Conservation (phyloP, 2,888 invertebrate genomes). For the Rhorus exstirpatorius region DNA sequence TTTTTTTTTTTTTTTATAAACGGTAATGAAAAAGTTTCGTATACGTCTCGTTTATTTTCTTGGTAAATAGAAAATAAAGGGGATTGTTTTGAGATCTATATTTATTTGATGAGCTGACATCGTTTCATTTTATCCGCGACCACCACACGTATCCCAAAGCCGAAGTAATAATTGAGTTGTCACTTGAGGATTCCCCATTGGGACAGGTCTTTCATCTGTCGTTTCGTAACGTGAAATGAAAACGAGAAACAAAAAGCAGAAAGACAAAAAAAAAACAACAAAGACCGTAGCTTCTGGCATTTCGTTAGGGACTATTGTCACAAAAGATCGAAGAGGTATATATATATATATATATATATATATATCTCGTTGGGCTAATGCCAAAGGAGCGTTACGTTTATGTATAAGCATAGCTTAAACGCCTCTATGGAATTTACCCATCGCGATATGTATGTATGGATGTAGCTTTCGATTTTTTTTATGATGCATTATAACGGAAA, state of each 20-base stretch:
- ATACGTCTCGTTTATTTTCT: neutral
- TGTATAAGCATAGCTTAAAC: no score
- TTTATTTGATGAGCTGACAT: neutral
- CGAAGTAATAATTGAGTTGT: constrained; percentile 14
- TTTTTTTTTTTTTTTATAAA: neutral
- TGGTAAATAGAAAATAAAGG: neutral
- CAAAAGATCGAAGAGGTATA: neutral
- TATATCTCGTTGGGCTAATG: no score
- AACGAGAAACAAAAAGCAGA: neutral
- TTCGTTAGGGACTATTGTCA: neutral
- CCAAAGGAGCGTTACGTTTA: no score
- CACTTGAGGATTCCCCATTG: neutral
- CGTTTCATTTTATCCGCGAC: neutral
- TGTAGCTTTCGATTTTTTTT: neutral
- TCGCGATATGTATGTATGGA: no score
- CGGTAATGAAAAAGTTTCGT: neutral
- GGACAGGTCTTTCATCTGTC: neutral
- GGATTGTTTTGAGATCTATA: neutral
- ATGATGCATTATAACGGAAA: neutral
- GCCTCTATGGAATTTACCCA: no score
- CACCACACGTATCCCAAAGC: neutral
- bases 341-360: no score
- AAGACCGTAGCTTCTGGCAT: constrained; percentile 3
- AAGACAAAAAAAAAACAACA: neutral
- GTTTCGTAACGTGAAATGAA: constrained; percentile 6